Base-by-base conservation (phyloP, 2,888 invertebrate genomes). In the Athalia cordata region DNA sequence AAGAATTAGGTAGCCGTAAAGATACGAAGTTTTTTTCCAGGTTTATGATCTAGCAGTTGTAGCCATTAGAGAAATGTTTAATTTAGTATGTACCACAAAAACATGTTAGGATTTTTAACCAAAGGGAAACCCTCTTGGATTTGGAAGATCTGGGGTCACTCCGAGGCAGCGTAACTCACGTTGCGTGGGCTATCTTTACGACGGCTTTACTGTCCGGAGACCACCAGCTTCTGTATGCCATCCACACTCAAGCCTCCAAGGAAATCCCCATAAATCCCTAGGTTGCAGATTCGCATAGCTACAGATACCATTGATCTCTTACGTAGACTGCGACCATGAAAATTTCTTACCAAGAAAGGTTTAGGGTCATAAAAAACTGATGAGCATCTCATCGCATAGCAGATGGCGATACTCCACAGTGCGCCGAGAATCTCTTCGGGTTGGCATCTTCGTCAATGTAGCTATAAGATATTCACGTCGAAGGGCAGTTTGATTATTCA, bases 51-150 rank as follows among this genome's bases (percentile, higher is more conserved):
- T 29, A 29, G 29, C 29, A 29, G 29, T 29, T 29, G 29, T 29
- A 29, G 66, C 49, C 47, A 49, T 66, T 66, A 47, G 66, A 7
- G 66, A 49, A 49, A n/a, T 66, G 66, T 66, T 66, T 66, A n/a
- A 66, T 49, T 66, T 49, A 66, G 49, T 49, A 66, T 49, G 13
- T 66, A 15, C 66, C 29, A 2, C 29, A 29, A 49, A 47, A 66
- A 29, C 66, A 66, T 49, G 49, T 66, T 49, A 9, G 47, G 13
- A 66, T 66, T 66, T 49, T 13, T 13, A 49, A 66, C n/a, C n/a
- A 49, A 49, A 49, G 49, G 49, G 11, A 49, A 66, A 3, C 47
- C 49, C 8, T n/a, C 9, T 13, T 7, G 15, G 11, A 6, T 29
- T 29, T 29, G 29, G 8, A 49, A 8, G 15, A 66, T 66, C 66